These are phyloP conservation scores for Pygoscelis adeliae DNA, from an alignment of 2,113 vertebrate species.

Conservation along the genomic window DNA sequence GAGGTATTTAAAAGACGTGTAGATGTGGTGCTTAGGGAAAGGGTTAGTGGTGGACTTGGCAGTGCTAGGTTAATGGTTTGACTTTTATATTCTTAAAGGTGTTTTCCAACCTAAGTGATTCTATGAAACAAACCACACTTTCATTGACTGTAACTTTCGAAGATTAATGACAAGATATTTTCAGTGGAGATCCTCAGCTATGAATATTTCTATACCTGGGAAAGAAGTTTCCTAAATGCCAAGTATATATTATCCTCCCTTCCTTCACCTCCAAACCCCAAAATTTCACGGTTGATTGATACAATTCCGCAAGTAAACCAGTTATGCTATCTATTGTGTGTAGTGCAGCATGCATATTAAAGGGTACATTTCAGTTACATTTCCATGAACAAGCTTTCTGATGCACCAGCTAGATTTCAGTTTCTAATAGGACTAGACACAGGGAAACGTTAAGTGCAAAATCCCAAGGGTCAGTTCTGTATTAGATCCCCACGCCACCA, in stretches of 20 bases:
- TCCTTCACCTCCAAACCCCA: not conserved
- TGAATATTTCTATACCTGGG: not conserved
- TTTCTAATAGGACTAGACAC: not conserved
- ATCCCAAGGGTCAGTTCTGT: not conserved
- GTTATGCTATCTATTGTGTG: not conserved
- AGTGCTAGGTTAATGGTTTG: no score
- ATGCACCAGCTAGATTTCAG: not conserved
- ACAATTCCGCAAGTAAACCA: accelerated
- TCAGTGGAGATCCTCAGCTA: not conserved
- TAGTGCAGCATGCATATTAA: not conserved
- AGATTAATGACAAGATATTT: not conserved
- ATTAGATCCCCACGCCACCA: not conserved
- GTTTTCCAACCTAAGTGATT: no score
- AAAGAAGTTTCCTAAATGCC: not conserved
- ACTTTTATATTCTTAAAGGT: no score
- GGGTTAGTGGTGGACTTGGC: no score
- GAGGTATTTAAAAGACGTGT: no score
- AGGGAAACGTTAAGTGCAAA: not conserved
- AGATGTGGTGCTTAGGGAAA: no score
- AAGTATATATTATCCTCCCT: not conserved
- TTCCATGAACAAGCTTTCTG: not conserved
- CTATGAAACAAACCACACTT: not conserved
- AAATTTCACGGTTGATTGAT: not conserved
- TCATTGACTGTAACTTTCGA: not conserved
- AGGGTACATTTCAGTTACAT: accelerated